These are phyloP conservation scores for Ciconia nigra DNA, from an alignment of 2,797 vertebrate genomes.

Conservation along the genomic window DNA sequence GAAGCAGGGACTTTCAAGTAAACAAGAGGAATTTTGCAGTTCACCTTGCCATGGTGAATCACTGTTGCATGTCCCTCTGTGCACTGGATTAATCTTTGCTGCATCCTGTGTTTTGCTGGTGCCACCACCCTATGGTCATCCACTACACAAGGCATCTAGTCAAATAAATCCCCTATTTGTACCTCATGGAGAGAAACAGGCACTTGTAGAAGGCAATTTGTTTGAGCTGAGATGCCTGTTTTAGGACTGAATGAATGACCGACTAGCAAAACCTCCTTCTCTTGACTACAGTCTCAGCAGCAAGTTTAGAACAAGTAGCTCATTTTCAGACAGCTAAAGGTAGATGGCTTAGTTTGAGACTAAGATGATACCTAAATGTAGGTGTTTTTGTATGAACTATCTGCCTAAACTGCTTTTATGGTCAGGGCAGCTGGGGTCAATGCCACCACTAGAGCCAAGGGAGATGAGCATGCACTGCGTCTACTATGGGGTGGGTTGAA, in stretches of 20 bases:
- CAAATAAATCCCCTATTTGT: not conserved
- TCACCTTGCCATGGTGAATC: fast-evolving
- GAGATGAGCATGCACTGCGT: not conserved
- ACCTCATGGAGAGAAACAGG: not conserved
- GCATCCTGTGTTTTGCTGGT: not conserved
- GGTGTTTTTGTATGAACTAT: not conserved
- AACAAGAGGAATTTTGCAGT: not conserved
- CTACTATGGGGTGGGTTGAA: fast-evolving
- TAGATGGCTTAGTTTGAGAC: not conserved
- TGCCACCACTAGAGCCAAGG: not conserved
- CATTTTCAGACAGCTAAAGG: not conserved
- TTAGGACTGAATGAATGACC: not conserved
- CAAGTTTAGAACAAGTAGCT: not conserved
- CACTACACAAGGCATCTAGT: not conserved
- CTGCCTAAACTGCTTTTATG: not conserved
- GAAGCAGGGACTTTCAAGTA: not conserved
- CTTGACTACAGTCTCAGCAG: not conserved
- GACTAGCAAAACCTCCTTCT: not conserved
- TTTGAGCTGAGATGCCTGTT: not conserved
- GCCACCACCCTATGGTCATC: not conserved
- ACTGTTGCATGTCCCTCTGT: not conserved
- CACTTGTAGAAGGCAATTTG: not conserved
- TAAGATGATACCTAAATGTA: not conserved
- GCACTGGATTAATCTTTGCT: not conserved
- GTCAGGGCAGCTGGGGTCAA: not conserved